A percentile compares a stretch with the other conserved stretches of the same genome.
These are phyloP conservation scores for Eidolon dupreanum DNA, from an alignment of 2,797 vertebrate species.

Conservation along the genomic window DNA sequence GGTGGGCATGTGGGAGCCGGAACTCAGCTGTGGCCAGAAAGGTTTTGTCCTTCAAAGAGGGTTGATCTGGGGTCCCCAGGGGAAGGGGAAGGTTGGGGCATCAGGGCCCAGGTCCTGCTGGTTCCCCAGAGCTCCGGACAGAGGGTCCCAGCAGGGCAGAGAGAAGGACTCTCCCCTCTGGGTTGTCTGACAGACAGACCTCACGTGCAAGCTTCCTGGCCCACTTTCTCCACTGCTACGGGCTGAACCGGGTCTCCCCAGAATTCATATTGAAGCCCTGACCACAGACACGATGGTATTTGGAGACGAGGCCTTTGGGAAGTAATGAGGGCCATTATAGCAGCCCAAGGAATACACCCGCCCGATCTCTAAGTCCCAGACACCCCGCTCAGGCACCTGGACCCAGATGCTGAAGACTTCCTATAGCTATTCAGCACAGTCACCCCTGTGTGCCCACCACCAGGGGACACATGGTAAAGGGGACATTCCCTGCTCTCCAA, in stretches of 20 bases:
- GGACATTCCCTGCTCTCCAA: no score
- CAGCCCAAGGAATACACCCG: neutral
- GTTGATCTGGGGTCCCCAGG: accelerated
- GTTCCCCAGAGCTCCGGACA: neutral
- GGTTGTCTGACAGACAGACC: neutral
- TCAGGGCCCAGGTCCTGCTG: neutral
- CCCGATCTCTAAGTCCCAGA: no score
- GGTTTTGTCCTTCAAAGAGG: neutral
- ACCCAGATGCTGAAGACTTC: neutral
- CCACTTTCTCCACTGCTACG: accelerated
- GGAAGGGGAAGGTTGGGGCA: neutral
- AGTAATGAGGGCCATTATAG: neutral
- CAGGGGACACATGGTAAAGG: accelerated
- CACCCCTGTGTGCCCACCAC: accelerated
- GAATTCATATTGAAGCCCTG: neutral
- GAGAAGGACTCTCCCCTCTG: neutral
- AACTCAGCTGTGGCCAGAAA: neutral
- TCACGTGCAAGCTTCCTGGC: accelerated
- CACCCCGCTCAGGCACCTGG: no score
- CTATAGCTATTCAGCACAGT: neutral
- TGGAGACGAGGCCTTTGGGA: neutral
- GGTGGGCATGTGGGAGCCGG: accelerated
- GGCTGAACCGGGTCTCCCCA: no score
- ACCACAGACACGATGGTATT: no score
- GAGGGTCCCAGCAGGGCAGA: neutral